These are phyloP conservation scores for Lasioglossum pauxillum DNA, from an alignment of 2,888 invertebrate species.

Conservation along the genomic window DNA sequence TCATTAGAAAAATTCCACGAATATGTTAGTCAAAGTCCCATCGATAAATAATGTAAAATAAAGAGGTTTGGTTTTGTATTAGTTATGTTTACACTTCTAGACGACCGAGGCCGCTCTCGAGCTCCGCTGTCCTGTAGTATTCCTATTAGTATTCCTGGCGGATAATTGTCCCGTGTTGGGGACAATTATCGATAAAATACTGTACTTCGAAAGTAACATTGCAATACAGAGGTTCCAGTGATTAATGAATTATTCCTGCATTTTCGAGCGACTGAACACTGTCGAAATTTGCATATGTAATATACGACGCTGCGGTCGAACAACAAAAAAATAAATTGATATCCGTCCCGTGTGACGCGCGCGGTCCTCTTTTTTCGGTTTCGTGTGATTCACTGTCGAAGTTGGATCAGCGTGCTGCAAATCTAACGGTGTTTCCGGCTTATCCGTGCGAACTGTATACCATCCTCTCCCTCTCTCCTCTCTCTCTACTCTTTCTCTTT, in stretches of 20 bases:
- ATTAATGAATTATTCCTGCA: conserved; percentile 18
- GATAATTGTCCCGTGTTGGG: no score
- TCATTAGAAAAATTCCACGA: no score
- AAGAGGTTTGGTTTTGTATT: no score
- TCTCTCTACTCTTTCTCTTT: background rate
- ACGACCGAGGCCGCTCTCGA: no score
- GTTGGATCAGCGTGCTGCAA: conserved; percentile 15
- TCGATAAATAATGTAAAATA: no score
- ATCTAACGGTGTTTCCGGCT: conserved; percentile 30
- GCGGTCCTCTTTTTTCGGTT: background rate
- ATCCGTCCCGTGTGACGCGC: conserved; percentile 12
- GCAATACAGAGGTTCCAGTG: background rate
- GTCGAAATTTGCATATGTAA: conserved; percentile 4
- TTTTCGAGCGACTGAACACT: background rate
- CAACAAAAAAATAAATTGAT: conserved; percentile 32
- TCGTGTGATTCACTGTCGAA: conserved; percentile 27
- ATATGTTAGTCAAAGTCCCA: no score
- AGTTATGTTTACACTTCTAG: no score
- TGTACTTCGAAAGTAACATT: background rate
- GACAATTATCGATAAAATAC: no score
- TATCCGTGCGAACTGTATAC: conserved; percentile 29
- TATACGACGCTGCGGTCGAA: background rate
- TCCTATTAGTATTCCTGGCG: no score
- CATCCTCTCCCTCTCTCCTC: background rate
- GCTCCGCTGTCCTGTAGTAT: no score